Evolutionary conservation across 1,140 invertebrate species (phyloP), one percentile per base, ranked within the genome.

Genomic region (Tenebrio molitor): DNA sequence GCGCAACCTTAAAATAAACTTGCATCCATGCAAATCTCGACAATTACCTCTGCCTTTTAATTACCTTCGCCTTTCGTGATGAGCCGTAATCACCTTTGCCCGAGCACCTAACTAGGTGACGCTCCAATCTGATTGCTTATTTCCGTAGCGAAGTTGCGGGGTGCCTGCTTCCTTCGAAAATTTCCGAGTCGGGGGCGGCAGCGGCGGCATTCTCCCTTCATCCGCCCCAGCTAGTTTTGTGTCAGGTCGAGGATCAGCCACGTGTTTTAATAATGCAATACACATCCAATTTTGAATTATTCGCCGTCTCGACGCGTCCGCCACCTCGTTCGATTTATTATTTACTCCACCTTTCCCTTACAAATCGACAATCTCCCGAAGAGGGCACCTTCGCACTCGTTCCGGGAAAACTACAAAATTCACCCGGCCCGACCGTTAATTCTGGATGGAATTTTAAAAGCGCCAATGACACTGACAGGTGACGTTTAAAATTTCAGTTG

Each of bases 271-370:
- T 39, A 39, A 39, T 39, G 6, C 10, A 33, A 33, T 39, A n/a
- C 12, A 39, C 36, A 12, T 39, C 36, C 36, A 39, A 39, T 39
- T 39, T 39, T 39, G 36, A 39, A 39, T 39, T 39, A 39, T 39
- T 39, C 36, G 29, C 6, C 36, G 4, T 12, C 36, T 12, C 12
- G 36, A 39, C 36, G 36, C 36, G 12, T 39, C 36, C 6, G n/a
- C 6, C 36, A 39, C 4, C 12, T 39, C 36, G n/a, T 39, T 29
- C n/a, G 12, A 39, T 39, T 39, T 39, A 39, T 39, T 39, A 39
- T 39, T 39, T 39, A 39, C n/a, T 7, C n/a, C 2, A 12, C 2
- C 10, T 33, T 33, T 10, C 4, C 29, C n/a, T n/a, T n/a, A n/a
- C n/a, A n/a, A n/a, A n/a, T n/a, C n/a, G n/a, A n/a, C n/a, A n/a